phyloP scores from a whole-genome alignment of 1,140 invertebrate species.

The Nephotettix cincticeps region DNA sequence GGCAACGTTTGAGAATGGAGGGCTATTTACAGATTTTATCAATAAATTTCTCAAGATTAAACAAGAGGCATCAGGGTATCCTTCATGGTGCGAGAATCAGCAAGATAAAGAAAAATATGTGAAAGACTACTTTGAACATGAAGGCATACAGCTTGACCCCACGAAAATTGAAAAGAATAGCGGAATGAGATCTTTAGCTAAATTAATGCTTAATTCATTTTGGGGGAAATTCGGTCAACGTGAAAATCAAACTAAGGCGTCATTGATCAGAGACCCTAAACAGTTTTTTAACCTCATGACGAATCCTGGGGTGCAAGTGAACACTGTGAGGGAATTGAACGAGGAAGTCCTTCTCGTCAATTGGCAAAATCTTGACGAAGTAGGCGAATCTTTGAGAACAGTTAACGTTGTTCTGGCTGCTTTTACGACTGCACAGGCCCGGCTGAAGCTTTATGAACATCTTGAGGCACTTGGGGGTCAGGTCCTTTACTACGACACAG shows the following conservation, averaged over 20 bases:
- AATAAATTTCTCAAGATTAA: constrained; percentile 46
- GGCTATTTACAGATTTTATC: constrained; percentile 43
- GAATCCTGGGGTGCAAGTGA: constrained; percentile 37
- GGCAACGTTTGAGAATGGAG: constrained; percentile 29
- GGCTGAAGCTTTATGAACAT: constrained; percentile 46
- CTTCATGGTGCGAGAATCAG: too few species aligned
- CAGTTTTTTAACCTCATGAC: constrained; percentile 41
- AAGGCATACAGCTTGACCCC: constrained; percentile 46
- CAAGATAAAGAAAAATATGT: constrained; percentile 42
- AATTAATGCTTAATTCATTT: constrained; percentile 44
- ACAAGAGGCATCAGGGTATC: too few species aligned
- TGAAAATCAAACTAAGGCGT: constrained; percentile 39
- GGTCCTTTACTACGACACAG: constrained; percentile 50
- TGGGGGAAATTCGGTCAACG: constrained; percentile 40
- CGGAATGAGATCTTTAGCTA: constrained; percentile 42
- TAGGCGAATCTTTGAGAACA: background rate
- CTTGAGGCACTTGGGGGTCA: constrained; percentile 42
- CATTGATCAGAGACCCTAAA: constrained; percentile 37
- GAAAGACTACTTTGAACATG: constrained; percentile 41
- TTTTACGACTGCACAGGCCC: constrained; percentile 47
- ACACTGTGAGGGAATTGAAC: constrained; percentile 34
- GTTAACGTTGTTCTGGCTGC: constrained; percentile 46
- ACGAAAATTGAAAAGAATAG: constrained; percentile 45
- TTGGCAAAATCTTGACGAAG: constrained; percentile 36
- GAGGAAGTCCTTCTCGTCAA: constrained; percentile 40